phyloP scores from a whole-genome alignment of 2,113 vertebrate genomes.

The Nycticebus coucang region DNA sequence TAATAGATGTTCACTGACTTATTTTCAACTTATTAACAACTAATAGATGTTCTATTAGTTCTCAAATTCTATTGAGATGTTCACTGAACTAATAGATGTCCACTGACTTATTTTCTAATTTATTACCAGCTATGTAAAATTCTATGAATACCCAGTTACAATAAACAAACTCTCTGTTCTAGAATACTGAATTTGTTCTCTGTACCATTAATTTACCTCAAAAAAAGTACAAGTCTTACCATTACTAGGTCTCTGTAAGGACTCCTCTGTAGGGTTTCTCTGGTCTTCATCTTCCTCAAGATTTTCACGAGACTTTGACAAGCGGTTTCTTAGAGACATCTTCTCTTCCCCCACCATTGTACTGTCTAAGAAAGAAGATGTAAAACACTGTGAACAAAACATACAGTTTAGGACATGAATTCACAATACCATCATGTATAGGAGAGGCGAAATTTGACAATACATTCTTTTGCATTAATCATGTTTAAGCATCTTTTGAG shows the following conservation, averaged over 20 bases:
- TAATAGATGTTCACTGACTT: not conserved
- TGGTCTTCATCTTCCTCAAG: conserved; percentile 66
- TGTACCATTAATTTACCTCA: not conserved
- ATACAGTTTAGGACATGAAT: not conserved
- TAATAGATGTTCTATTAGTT: too few relatives aligned
- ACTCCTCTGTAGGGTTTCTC: conserved; percentile 55
- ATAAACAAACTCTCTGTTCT: not conserved
- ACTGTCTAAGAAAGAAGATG: conserved; percentile 35
- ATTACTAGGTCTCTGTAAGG: conserved; percentile 71
- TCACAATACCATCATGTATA: not conserved
- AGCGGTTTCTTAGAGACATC: conserved; percentile 80
- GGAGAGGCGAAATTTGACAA: not conserved
- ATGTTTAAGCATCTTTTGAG: not conserved
- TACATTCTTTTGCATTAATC: not conserved
- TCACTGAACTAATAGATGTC: not conserved
- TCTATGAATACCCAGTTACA: not conserved
- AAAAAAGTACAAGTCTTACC: conserved; percentile 78
- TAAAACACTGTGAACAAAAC: not conserved
- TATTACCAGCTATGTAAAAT: not conserved
- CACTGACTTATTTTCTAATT: not conserved
- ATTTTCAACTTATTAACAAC: not conserved
- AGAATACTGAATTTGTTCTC: not conserved
- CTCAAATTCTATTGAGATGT: not conserved
- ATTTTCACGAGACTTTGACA: conserved; percentile 66
- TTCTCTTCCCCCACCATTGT: conserved; percentile 82